Percentiles rank a stretch among this genome's conserved stretches.
These are phyloP conservation scores for Cyclophora punctaria DNA, from an alignment of 2,888 invertebrate species.

Conservation along the genomic window DNA sequence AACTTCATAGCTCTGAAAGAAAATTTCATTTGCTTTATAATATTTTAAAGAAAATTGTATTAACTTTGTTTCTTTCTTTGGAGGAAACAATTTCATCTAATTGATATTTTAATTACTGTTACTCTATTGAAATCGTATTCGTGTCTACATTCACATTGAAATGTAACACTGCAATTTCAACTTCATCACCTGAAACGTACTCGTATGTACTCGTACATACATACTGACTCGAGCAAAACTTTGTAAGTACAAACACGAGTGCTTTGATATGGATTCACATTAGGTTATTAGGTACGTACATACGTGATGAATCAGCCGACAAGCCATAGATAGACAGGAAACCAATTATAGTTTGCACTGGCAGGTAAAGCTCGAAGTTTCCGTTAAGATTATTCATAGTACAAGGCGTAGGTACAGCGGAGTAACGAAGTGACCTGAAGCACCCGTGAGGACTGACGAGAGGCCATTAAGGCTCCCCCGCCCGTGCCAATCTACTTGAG, in stretches of 20 bases:
- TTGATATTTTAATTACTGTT: too few relatives aligned
- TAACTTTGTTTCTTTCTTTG: too few relatives aligned
- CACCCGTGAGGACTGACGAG: conserved; percentile 58
- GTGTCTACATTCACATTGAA: too few relatives aligned
- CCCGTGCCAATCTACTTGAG: conserved; percentile 66
- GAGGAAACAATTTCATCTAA: too few relatives aligned
- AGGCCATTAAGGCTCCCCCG: conserved; percentile 69
- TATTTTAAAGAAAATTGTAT: too few relatives aligned
- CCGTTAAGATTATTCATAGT: conserved; percentile 55
- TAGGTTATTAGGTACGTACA: conserved; percentile 1
- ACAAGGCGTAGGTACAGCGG: conserved; percentile 59
- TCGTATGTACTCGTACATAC: background rate
- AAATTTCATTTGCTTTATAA: too few relatives aligned
- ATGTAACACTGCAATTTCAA: too few relatives aligned
- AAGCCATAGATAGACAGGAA: background rate
- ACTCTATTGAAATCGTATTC: too few relatives aligned
- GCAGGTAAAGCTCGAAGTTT: conserved; percentile 30
- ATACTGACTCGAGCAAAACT: background rate
- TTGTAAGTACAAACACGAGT: background rate
- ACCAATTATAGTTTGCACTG: conserved; percentile 32
- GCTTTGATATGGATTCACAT: conserved; percentile 2
- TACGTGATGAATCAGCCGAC: conserved; percentile 11
- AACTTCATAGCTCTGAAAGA: too few relatives aligned
- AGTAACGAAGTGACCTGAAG: conserved; percentile 73
- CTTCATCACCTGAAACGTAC: background rate